phyloP scores from a whole-genome alignment of 2,888 invertebrate genomes.

The Timandra comae region DNA sequence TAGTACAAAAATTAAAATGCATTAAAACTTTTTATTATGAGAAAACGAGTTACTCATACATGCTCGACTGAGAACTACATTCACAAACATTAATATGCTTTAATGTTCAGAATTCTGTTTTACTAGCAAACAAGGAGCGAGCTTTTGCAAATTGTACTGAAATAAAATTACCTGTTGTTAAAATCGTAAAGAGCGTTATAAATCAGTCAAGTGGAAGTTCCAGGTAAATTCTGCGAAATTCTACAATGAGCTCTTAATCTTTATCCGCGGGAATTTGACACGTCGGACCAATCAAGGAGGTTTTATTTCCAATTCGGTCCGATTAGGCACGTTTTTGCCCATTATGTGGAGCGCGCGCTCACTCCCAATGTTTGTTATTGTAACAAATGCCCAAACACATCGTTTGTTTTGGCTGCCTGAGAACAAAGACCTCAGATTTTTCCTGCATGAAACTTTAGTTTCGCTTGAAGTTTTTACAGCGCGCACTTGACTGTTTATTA shows the following conservation, averaged over 20 bases:
- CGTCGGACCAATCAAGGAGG: constrained; percentile 42
- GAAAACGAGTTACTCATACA: too few relatives aligned
- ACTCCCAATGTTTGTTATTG: constrained; percentile 61
- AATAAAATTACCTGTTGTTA: constrained; percentile 11
- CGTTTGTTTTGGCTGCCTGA: constrained; percentile 67
- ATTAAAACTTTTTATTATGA: too few relatives aligned
- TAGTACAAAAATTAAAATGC: too few relatives aligned
- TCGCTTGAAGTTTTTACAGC: constrained; percentile 57
- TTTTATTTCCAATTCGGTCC: constrained; percentile 47
- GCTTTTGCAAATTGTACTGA: constrained; percentile 14
- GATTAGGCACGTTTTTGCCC: constrained; percentile 60
- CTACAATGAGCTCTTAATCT: constrained; percentile 62
- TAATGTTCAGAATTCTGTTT: constrained; percentile 6
- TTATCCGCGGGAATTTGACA: constrained; percentile 46
- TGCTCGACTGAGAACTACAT: too few relatives aligned
- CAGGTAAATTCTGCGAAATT: constrained; percentile 46
- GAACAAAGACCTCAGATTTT: constrained; percentile 65
- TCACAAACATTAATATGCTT: constrained; percentile 5
- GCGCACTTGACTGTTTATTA: constrained; percentile 39
- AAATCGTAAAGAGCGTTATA: constrained; percentile 14
- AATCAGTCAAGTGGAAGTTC: constrained; percentile 17
- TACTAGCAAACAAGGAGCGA: constrained; percentile 5
- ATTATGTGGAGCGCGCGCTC: constrained; percentile 31
- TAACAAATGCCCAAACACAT: constrained; percentile 60
- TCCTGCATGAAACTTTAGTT: constrained; percentile 42